Base-by-base conservation (phyloP, 2,888 invertebrate species). In the Noctua pronuba region DNA sequence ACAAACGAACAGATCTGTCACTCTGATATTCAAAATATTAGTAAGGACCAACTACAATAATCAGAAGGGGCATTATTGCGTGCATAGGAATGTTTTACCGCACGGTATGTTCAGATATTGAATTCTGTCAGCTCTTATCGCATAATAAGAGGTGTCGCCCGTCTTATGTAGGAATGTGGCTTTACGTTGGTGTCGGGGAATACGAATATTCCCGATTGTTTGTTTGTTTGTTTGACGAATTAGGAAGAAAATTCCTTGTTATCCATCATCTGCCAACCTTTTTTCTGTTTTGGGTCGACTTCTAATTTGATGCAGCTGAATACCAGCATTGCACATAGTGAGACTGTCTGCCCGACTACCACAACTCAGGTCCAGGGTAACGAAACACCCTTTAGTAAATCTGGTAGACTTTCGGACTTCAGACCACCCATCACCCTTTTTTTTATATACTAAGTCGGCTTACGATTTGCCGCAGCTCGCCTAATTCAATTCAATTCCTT, bases 91-190 rank as follows among this genome's bases (percentile, higher is more conserved):
- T 89, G 79, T 78, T 75, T 69, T 73, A 72, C 67, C 70, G 76
- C 73, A 74, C 35, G 86, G 88, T 87, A 89, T 88, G 84, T 84
- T 77, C 77, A 78, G 89, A 88, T 90, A 91, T 90, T 91, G 89
- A 86, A 89, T 88, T 89, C 86, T 83, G 66, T 73, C 67, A 49
- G 72, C 60, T 80, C 67, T 72, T 81, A 80, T 84, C 41, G 52
- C 84, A 84, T 84, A 84, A 82, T 84, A 88, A 78, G 76, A 83
- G 79, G 55, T 79, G 78, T 83, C 74, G 46, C 16, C 41, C 62
- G 62, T 52, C 79, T 67, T 80, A 73, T 79, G 60, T 64, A 41
- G 79, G 88, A 84, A 89, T 86, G 80, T 65, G 21, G 67, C 16
- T 62, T 35, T 21, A 72, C 38, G n/a, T 13, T 24, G 35, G n/a